Conservation (phyloP, 2,797 vertebrate genomes). For the Coracias cyanogaster region DNA sequence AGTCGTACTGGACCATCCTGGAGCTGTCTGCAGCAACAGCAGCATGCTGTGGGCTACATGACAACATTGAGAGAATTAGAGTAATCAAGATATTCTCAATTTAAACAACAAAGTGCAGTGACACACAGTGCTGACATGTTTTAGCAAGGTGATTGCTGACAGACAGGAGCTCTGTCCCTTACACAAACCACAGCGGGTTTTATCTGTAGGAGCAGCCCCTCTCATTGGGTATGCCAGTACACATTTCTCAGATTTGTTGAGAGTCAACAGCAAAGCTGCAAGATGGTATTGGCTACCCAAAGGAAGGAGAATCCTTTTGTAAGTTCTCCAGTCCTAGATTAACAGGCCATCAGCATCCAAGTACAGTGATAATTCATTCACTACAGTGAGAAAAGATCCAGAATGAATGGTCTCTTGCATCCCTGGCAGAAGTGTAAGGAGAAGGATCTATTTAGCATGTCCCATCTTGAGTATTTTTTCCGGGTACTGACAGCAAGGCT, state of each 20-base stretch:
- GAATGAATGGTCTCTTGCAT: not conserved
- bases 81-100: not conserved
- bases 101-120: not conserved
- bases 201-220: not conserved
- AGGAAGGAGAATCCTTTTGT: not conserved
- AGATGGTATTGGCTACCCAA: not conserved
- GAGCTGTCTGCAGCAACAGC: not conserved
- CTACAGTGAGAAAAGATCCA: not conserved
- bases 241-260: not conserved
- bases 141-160: not conserved
- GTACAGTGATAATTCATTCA: not conserved
- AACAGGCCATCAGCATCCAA: not conserved
- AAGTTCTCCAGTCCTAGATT: not conserved
- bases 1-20: not conserved
- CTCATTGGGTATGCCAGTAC: not conserved
- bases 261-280: not conserved
- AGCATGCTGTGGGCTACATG: not conserved
- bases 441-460: not conserved
- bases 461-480: not conserved
- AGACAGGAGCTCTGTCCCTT: not conserved
- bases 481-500: not conserved
- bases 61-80: not conserved
- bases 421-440: not conserved
- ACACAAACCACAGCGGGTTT: not conserved
- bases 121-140: not conserved